Evolutionary conservation across 2,113 vertebrate species (phyloP), one percentile per base, ranked within the genome.

Genomic region (Aspidoscelis tigris): DNA sequence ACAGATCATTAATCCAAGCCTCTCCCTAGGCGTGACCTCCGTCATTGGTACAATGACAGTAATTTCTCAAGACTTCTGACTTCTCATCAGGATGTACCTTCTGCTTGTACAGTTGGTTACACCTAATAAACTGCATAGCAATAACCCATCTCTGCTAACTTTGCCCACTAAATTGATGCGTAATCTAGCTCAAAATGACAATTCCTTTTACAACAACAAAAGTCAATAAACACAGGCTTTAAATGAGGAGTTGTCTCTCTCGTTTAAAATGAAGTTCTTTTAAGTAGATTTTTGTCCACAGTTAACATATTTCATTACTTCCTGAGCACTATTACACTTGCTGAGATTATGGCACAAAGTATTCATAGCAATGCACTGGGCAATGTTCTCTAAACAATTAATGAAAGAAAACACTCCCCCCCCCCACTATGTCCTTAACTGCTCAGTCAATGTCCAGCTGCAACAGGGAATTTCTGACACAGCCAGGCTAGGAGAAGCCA

Each of bases 1-100:
- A 89, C 89, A 93, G 86, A 88, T 92, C 84, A 83, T 93, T 93
- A 93, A 92, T 90, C 80, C 85, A 74, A 89, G 65, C n/a, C n/a
- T 89, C 26, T 90, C 83, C 80, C 53, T 84, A 76, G 78, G 69
- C 64, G 50, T 61, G 74, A 90, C 90, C 82, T 86, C 14, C 58
- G 84, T 92, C 84, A 82, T 73, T 58, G 85, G 24, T n/a, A 78
- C 80, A 88, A 53, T 84, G 86, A 90, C 66, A 81, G 84, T 87
- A 83, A 88, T 94, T 91, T 92, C 88, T 88, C 87, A 93, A 88
- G 89, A 68, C 44, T 89, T 93, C 87, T 89, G 76, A 86, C 80
- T 90, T 89, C 87, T 86, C 78, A 81, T 87, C 80, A 89, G 66
- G 83, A 86, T 80, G 66, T 77, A 70, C 70, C 47, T 84, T 91